phyloP scores from a whole-genome alignment of 92 coral and sea anemone genomes.

The Phymanthus crucifer region DNA sequence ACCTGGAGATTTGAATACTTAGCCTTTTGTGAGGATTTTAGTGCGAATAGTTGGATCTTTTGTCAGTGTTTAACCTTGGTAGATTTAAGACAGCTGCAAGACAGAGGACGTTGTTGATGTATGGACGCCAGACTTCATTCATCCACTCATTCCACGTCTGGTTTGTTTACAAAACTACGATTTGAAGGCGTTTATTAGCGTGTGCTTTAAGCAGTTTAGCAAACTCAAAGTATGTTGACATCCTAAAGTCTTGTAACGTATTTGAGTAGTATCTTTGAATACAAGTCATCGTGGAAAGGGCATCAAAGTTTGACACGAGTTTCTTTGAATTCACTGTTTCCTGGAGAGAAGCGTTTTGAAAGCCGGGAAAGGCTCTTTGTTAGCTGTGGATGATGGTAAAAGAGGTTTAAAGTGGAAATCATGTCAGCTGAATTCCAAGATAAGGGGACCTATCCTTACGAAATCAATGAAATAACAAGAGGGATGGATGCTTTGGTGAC shows the following conservation, averaged over 20 bases:
- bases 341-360: neutral
- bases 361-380: neutral
- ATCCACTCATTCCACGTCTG: neutral
- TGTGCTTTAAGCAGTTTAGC: neutral
- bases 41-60: neutral
- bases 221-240: neutral
- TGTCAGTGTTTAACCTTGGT: neutral
- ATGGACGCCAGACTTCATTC: neutral
- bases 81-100: neutral
- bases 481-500: constrained; percentile 35
- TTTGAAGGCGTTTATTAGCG: constrained; percentile 12
- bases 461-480: constrained; percentile 24
- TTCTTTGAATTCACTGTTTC: neutral
- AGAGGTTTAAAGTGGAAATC: neutral
- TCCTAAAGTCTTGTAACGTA: neutral
- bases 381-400: neutral
- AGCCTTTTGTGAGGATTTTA: neutral
- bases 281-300: neutral
- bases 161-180: constrained; percentile 4
- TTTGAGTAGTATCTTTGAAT: neutral
- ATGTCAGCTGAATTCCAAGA: constrained; percentile 9
- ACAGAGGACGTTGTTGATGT: neutral
- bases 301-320: neutral
- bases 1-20: neutral
- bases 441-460: constrained; percentile 13